Evolutionary conservation across 92 coral and sea anemone species (phyloP).

Genomic region (Virgularia gustaviana): DNA sequence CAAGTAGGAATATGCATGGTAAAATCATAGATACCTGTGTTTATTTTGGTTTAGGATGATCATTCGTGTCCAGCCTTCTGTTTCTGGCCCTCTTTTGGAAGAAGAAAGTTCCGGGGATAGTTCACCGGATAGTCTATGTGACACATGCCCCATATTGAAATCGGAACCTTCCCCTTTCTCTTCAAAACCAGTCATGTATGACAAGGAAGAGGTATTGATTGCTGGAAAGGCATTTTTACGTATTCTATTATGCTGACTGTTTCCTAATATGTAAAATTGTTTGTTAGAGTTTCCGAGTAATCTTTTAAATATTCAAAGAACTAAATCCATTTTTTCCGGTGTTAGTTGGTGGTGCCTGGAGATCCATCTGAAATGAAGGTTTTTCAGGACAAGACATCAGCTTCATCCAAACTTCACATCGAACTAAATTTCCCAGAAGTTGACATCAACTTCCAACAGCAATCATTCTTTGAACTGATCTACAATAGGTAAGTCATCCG

Average conservation of each 20-base stretch:
- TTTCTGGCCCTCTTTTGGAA: slow-evolving; percentile 79
- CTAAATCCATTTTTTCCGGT: too few relatives aligned
- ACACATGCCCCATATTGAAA: slow-evolving; percentile 93
- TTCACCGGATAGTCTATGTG: slow-evolving; percentile 90
- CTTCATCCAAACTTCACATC: slow-evolving; percentile 68
- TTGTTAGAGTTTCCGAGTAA: too few relatives aligned
- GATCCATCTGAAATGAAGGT: slow-evolving; percentile 79
- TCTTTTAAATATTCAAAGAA: too few relatives aligned
- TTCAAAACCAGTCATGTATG: slow-evolving; percentile 97
- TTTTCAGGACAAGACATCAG: slow-evolving; percentile 81
- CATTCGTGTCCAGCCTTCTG: slow-evolving; percentile 70
- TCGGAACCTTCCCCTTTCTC: slow-evolving; percentile 94
- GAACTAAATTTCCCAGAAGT: slow-evolving; percentile 77
- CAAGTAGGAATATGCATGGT: too few relatives aligned
- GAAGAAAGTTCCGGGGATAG: slow-evolving; percentile 73
- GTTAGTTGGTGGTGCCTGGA: slow-evolving; percentile 92
- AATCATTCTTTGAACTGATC: slow-evolving; percentile 75
- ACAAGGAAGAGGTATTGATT: slow-evolving; percentile 95
- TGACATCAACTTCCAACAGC: slow-evolving; percentile 84
- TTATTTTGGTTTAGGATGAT: slow-evolving; percentile 56
- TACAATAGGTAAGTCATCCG: slow-evolving; percentile 80
- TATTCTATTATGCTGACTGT: too few relatives aligned
- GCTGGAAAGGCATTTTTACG: too few relatives aligned
- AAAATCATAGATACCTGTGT: too few relatives aligned
- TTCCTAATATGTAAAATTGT: too few relatives aligned